A percentile compares a stretch with the other conserved stretches of the same genome.
These are phyloP conservation scores for Apostichopus japonicus DNA, from an alignment of 35 echinoderm and acorn worm genomes.

Conservation along the genomic window DNA sequence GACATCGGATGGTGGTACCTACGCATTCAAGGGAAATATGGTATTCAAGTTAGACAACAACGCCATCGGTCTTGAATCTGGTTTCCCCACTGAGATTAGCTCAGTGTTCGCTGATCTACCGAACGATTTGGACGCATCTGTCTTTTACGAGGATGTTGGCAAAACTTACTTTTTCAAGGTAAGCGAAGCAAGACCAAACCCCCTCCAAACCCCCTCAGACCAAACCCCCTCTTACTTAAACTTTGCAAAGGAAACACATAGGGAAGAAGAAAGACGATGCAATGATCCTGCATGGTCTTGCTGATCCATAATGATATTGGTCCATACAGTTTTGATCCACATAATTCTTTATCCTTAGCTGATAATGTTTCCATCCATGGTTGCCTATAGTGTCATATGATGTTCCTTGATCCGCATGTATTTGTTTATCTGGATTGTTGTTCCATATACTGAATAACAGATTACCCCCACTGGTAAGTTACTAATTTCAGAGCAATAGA, in stretches of 20 bases:
- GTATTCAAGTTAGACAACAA: conserved; percentile 33
- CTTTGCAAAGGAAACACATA: not conserved
- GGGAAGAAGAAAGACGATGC: not conserved
- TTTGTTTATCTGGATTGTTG: too few relatives aligned
- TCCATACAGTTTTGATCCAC: too few relatives aligned
- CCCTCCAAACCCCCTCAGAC: too few relatives aligned
- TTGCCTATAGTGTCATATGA: too few relatives aligned
- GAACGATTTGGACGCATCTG: conserved; percentile 80
- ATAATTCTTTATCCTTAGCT: too few relatives aligned
- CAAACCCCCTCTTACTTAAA: not conserved
- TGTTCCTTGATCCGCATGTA: too few relatives aligned
- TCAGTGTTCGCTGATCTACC: conserved; percentile 69
- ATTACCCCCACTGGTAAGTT: too few relatives aligned
- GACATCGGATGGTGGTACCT: conserved; percentile 58
- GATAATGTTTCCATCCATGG: too few relatives aligned
- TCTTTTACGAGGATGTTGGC: conserved; percentile 58
- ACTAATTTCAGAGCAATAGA: too few relatives aligned
- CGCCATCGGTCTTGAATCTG: not conserved
- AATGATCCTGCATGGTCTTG: not conserved
- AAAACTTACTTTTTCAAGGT: conserved; percentile 98
- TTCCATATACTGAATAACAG: too few relatives aligned
- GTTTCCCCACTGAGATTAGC: conserved; percentile 59
- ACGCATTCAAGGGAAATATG: conserved; percentile 68
- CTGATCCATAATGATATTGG: too few relatives aligned
- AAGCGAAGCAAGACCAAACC: not conserved